Base-by-base conservation (phyloP, 2,797 vertebrate species). In the Argya squamiceps region DNA sequence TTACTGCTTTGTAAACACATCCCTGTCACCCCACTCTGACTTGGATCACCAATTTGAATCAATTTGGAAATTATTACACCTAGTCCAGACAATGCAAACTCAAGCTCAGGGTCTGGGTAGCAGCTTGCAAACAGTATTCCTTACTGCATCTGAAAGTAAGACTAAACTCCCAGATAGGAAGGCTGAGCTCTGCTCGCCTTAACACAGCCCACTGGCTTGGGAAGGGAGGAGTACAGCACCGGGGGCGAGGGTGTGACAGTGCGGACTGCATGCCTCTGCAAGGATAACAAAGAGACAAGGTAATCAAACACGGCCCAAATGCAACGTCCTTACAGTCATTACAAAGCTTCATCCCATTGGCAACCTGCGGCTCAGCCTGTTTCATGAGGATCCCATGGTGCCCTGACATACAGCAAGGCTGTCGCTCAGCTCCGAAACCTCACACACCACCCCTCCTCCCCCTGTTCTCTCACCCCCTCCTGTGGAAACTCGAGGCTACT, bases 231-330 rank as follows among this genome's bases (percentile, higher is more conserved):
- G 19, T 12, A 12, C 34, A 43, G 24, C 8, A 83, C 36, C 59
- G 21, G 43, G 7, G 11, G 32, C 1, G 0, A 3, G 4, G 37
- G 41, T n/a, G 39, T 5, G 2, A 29, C 3, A 2, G 24, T 0
- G 4, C 9, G 5, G 19, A 70, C 58, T 34, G 29, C 15, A 55
- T 1, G 0, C 41, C n/a, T 75, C 49, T 78, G 19, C 32, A 30
- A 30, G 17, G 27, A 11, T 21, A 70, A 62, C 19, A 34, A 1
- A 3, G 30, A 58, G n/a, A 34, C 23, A 24, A 27, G 20, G 9
- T 19, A 34, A 88, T 37, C 24, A 53, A 85, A 65, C 3, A 4
- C 5, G 20, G 21, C 32, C 15, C 55, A 74, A 49, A 49, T 13
- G 19, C 15, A 60, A 3, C 2, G 27, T 12, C n/a, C 52, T 70